These are phyloP conservation scores for Stenodera caucasica DNA, from an alignment of 2,888 invertebrate species.

Conservation along the genomic window DNA sequence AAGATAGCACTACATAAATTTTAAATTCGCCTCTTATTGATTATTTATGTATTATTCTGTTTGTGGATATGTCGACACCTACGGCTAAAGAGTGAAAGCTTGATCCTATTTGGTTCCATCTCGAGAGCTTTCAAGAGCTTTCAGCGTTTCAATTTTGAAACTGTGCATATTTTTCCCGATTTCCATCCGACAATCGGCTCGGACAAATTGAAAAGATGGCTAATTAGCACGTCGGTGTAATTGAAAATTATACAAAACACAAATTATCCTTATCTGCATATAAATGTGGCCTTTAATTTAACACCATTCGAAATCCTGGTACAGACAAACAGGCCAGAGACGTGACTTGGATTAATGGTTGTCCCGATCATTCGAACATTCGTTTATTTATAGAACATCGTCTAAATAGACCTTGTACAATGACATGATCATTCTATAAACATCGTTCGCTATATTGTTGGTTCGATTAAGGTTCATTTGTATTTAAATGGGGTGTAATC, in stretches of 20 bases:
- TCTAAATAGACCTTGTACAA: not conserved
- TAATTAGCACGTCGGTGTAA: constrained; percentile 19
- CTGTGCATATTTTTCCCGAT: too few species aligned
- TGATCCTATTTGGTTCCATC: not conserved
- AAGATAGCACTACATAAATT: not conserved
- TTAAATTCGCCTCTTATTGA: not conserved
- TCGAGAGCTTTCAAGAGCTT: not conserved
- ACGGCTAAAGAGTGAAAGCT: not conserved
- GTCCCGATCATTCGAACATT: constrained; percentile 27
- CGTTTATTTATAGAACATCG: constrained; percentile 26
- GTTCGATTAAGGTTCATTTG: not conserved
- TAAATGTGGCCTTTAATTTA: constrained; percentile 45
- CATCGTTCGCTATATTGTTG: not conserved
- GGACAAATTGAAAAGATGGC: constrained; percentile 6
- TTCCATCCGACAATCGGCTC: too few species aligned
- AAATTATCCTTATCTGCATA: constrained; percentile 33
- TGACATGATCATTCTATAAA: not conserved
- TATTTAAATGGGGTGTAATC: not conserved
- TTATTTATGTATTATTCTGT: constrained; percentile 3
- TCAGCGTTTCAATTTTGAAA: too few species aligned
- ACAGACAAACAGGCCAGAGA: constrained; percentile 39
- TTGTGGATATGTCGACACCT: not conserved
- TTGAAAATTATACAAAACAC: constrained; percentile 23
- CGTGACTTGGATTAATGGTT: constrained; percentile 40
- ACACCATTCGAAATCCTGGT: constrained; percentile 40